Percentiles rank a stretch among this genome's conserved stretches.
Evolutionary conservation across 2,888 invertebrate genomes (phyloP).

Genomic region (Brachynemurus nebulosus): DNA sequence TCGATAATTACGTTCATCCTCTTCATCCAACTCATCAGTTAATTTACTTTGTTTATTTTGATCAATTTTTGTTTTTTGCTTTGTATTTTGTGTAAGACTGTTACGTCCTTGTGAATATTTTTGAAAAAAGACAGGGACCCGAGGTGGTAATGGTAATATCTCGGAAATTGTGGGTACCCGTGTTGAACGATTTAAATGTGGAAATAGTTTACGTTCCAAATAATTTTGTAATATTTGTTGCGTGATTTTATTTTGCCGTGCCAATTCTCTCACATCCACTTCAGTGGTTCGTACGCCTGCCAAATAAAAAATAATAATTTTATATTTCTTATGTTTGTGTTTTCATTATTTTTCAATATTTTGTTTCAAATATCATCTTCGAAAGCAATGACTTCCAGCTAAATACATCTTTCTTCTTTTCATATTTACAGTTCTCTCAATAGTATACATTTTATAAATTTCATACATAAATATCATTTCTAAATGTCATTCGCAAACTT

Average conservation of each 20-base stretch:
- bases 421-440: too few species aligned
- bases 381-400: too few species aligned
- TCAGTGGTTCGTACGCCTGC: constrained; percentile 23
- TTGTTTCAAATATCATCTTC: neutral
- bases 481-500: too few species aligned
- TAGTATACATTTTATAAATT: too few species aligned
- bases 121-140: constrained; percentile 19
- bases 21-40: constrained; percentile 16
- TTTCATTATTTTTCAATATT: neutral
- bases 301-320: neutral
- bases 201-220: constrained; percentile 53
- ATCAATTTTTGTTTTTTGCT: too few species aligned
- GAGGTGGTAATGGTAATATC: constrained; percentile 48
- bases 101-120: neutral
- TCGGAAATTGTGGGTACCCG: constrained; percentile 48
- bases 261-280: constrained; percentile 41
- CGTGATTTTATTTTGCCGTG: constrained; percentile 61
- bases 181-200: constrained; percentile 34
- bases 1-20: constrained; percentile 14
- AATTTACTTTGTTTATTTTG: constrained; percentile 1
- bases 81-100: too few species aligned
- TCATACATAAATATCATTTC: too few species aligned
- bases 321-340: neutral
- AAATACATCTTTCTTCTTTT: too few species aligned
- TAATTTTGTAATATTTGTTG: constrained; percentile 62